Base-by-base conservation (phyloP, 2,113 vertebrate species). In the Speoplatyrhinus poulsoni region DNA sequence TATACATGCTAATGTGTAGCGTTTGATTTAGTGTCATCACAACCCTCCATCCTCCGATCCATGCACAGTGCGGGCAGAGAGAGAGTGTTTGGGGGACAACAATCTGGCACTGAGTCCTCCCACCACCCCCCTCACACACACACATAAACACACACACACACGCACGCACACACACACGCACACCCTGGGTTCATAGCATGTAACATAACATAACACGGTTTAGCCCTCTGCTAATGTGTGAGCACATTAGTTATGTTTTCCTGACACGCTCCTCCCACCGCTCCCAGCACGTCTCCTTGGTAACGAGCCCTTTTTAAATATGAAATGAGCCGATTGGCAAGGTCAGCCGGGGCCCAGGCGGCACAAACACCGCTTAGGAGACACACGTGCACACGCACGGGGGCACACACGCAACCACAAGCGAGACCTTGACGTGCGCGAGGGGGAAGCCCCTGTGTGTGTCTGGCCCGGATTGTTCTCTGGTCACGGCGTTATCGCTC, bases 171-270 rank as follows among this genome's bases (percentile, higher is more conserved):
- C 52, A 54, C 13, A 1, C 52, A 6, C 15, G 15, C 17, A n/a
- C 53, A 15, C 7, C 53, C 53, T 80, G 75, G 73, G 73, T 85
- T 89, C 83, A 89, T 85, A 87, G 89, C 89, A 87, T 83, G 85
- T 86, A 87, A 86, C 86, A 84, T 88, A n/a, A n/a, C n/a, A n/a
- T n/a, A n/a, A n/a, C n/a, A n/a, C n/a, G 87, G 90, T 89, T 89
- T 87, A 75, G 72, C 82, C 81, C 77, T 81, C 73, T 75, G 68
- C 71, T 64, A 73, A 73, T 26, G 68, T 60, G 0, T 80, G 76
- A 75, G 66, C 57, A 26, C 26, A 26, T 65, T 80, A 79, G 86
- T 79, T 82, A 68, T 79, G 49, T 69, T 65, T 12, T 3, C 33
- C 15, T 9, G 1, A 7, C 16, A 33, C 73, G 62, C 59, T 60